Base-by-base conservation (phyloP, 2,797 vertebrate genomes). In the Argentina silus region DNA sequence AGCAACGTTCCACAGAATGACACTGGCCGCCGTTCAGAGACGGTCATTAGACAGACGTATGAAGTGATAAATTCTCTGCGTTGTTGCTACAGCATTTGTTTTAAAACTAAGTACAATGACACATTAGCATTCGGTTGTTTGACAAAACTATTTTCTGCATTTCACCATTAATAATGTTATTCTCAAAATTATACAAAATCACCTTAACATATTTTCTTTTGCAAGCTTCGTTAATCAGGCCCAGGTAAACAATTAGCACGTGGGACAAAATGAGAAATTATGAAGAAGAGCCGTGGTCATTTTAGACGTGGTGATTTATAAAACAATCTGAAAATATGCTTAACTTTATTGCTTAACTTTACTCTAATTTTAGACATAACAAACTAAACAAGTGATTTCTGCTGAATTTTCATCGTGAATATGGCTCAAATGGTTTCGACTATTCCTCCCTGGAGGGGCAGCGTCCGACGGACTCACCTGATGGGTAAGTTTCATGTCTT, bases 1-100 rank as follows among this genome's bases (percentile, higher is more conserved):
- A 94, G 90, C 90, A 88, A 88, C 90, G 94, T 87, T 93, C 93
- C 89, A 93, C 80, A 83, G 70, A 88, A 86, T 36, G 56, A 50
- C 64, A 23, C 64, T 14, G 23, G 42, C 7, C 51, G 6, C 55
- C 17, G 12, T 51, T 67, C 21, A 23, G 7, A 56, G 7, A 4
- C n/a, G 15, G 67, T 48, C 50, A 17, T 69, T 42, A 56, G 53
- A 17, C 17, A 21, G 45, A 50, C 19, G 21, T 7, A 43, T 42
- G 3, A 43, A 9, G 55, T n/a, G 61, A 50, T 50, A 60, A 50
- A 60, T 59, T n/a, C 19, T 14, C 19, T 50, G 23, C 44, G 9
- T 56, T n/a, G 23, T 9, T 44, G 19, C 67, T 11, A 19, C n/a
- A 73, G 17, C 27, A 27, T 42, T 63, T 44, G 61, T 63, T 67